phyloP scores from a whole-genome alignment of 2,797 vertebrate genomes.

The Sciurus vulgaris region DNA sequence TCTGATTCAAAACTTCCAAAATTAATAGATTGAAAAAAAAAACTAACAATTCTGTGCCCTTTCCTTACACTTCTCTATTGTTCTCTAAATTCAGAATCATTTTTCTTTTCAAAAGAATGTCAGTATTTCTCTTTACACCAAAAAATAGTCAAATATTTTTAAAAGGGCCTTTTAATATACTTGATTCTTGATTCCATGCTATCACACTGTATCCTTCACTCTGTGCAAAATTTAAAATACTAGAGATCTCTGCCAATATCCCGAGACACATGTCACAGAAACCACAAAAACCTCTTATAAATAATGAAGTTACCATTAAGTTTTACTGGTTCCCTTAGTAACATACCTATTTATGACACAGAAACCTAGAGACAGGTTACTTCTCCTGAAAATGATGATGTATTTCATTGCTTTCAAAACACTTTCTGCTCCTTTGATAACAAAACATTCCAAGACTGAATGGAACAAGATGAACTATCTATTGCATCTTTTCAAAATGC shows the following conservation, averaged over 20 bases:
- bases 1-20: neutral
- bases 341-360: neutral
- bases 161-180: neutral
- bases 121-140: neutral
- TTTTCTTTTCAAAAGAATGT: neutral
- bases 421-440: neutral
- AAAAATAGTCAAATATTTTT: constrained; percentile 13
- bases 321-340: constrained; percentile 36
- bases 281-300: constrained; percentile 39
- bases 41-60: neutral
- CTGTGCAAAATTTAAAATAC: neutral
- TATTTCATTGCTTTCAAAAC: constrained; percentile 32
- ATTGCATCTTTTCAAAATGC: neutral
- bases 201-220: neutral
- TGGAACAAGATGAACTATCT: no score
- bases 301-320: constrained; percentile 41
- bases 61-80: neutral
- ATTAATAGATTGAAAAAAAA: neutral
- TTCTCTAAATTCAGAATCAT: neutral
- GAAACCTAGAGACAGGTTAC: neutral
- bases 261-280: neutral
- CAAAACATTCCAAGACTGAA: neutral
- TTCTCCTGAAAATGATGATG: constrained; percentile 25
- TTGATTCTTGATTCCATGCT: neutral
- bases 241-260: neutral